These are phyloP conservation scores for Tragulus kanchil DNA, from an alignment of 2,113 vertebrate genomes.

Conservation along the genomic window DNA sequence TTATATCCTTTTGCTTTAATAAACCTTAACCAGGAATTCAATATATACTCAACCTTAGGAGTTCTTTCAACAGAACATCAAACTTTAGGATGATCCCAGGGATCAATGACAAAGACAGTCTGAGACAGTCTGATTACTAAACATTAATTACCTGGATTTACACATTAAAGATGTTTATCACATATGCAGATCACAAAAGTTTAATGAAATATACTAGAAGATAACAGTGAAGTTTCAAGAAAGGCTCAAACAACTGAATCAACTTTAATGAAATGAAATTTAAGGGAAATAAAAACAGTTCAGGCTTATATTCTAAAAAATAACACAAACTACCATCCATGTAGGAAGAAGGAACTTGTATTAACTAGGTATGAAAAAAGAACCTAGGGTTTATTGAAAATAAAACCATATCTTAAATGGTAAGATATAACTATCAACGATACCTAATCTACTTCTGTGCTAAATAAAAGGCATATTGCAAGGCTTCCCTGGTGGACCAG, in stretches of 20 bases:
- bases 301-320: neutral
- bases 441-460: neutral
- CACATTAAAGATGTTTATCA: slow-evolving; percentile 14
- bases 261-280: slow-evolving; percentile 7
- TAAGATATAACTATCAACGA: slow-evolving; percentile 22
- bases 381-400: slow-evolving; percentile 34
- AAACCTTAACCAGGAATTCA: neutral
- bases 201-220: slow-evolving; percentile 27
- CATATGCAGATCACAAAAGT: slow-evolving; percentile 15
- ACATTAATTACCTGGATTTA: slow-evolving; percentile 6
- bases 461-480: neutral
- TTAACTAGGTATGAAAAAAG: neutral
- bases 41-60: slow-evolving; percentile 9
- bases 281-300: neutral
- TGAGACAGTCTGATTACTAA: neutral
- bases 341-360: slow-evolving; percentile 5
- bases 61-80: slow-evolving; percentile 4
- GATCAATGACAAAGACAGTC: neutral
- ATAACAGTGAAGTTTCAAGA: neutral
- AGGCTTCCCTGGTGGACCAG: too few relatives aligned
- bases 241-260: slow-evolving; percentile 1
- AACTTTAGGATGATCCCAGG: neutral
- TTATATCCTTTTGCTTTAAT: slow-evolving; percentile 4
- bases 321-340: neutral
- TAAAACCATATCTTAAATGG: slow-evolving; percentile 15